Conservation (phyloP, 2,888 invertebrate species). For the Trilocha varians region DNA sequence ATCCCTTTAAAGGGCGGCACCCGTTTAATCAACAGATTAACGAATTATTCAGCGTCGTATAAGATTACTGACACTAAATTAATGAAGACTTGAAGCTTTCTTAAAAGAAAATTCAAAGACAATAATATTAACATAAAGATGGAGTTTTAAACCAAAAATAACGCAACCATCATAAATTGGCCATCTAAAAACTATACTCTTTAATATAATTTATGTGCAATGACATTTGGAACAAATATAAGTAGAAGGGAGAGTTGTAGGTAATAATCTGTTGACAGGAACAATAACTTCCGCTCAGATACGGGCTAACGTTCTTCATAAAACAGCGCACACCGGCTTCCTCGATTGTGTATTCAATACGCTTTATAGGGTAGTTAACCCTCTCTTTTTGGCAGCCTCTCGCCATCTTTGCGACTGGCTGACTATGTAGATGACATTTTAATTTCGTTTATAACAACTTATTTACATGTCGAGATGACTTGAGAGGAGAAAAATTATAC, state of each 20-base stretch:
- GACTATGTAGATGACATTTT: constrained; percentile 4
- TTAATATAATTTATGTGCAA: too few species aligned
- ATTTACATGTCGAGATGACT: constrained; percentile 1
- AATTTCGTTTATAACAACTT: constrained; percentile 5
- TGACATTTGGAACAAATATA: not conserved
- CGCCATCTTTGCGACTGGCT: constrained; percentile 2
- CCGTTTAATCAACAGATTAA: not conserved
- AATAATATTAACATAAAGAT: too few species aligned
- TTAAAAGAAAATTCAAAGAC: not conserved
- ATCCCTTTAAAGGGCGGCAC: not conserved
- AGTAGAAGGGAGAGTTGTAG: not conserved
- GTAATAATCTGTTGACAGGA: constrained; percentile 22
- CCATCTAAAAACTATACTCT: too few species aligned
- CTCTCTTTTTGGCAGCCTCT: constrained; percentile 38
- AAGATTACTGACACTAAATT: not conserved
- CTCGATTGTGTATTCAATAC: constrained; percentile 36
- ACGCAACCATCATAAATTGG: too few species aligned
- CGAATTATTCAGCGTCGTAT: not conserved
- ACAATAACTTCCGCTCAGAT: constrained; percentile 32
- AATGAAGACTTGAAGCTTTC: not conserved
- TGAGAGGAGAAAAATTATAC: too few species aligned
- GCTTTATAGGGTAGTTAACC: constrained; percentile 44
- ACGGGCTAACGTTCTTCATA: constrained; percentile 27
- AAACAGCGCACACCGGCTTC: constrained; percentile 22
- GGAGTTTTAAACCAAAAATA: too few species aligned